Percentiles rank a stretch among this genome's conserved stretches.
These are phyloP conservation scores for Chrysopilus asiliformis DNA, from an alignment of 2,888 invertebrate species.

Conservation along the genomic window DNA sequence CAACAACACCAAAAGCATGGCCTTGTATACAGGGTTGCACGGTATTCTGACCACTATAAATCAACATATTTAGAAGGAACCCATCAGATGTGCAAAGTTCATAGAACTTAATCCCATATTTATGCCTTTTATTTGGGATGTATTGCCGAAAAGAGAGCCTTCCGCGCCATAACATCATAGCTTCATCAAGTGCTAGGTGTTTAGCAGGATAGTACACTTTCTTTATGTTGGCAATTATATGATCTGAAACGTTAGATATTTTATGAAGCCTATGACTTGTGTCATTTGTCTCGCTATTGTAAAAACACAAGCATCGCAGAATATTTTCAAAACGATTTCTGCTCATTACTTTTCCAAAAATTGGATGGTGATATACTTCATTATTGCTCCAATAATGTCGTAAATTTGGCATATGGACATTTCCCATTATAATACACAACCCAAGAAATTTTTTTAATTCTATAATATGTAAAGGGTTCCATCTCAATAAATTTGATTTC, in stretches of 20 bases:
- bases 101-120: not conserved
- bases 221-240: not conserved
- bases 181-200: not conserved
- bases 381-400: not conserved
- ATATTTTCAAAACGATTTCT: not conserved
- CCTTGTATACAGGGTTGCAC: not conserved
- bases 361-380: not conserved
- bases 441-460: not conserved
- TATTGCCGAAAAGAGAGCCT: not conserved
- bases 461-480: not conserved
- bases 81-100: not conserved
- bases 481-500: not conserved
- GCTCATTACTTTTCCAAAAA: not conserved
- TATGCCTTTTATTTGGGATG: not conserved
- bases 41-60: not conserved
- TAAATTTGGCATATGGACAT: not conserved
- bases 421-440: not conserved
- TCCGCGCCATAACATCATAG: not conserved
- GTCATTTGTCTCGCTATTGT: not conserved
- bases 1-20: not conserved
- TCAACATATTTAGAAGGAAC: not conserved
- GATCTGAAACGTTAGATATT: not conserved
- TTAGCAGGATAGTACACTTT: not conserved
- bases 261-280: not conserved
- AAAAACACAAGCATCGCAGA: not conserved